These are phyloP conservation scores for Odontamblyopus lacepedii DNA, from an alignment of 2,797 vertebrate species.

Conservation along the genomic window DNA sequence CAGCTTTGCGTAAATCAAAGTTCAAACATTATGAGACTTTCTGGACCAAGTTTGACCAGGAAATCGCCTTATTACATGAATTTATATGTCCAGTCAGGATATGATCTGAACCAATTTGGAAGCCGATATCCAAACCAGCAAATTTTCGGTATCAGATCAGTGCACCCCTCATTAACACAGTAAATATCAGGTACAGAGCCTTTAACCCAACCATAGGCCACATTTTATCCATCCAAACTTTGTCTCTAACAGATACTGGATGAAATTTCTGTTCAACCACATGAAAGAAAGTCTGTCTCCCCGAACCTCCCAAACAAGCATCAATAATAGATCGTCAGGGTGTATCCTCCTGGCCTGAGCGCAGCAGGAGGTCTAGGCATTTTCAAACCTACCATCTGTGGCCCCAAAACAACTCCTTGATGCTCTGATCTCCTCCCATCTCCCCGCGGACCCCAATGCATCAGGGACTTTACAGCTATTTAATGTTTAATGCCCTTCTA, in stretches of 20 bases:
- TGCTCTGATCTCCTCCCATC: slow-evolving; percentile 57
- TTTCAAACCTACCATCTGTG: slow-evolving; percentile 64
- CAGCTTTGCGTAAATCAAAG: too few species aligned
- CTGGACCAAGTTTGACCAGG: too few species aligned
- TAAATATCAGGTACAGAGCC: not conserved
- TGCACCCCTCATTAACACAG: not conserved
- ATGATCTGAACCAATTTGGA: too few species aligned
- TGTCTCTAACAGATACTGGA: slow-evolving; percentile 6
- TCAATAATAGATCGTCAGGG: slow-evolving; percentile 71
- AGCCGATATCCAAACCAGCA: too few species aligned
- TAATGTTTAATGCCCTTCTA: slow-evolving; percentile 77
- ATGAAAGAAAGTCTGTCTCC: slow-evolving; percentile 47
- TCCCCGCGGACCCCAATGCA: slow-evolving; percentile 45
- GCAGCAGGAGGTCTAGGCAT: slow-evolving; percentile 58
- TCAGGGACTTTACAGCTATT: slow-evolving; percentile 74
- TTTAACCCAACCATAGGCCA: not conserved
- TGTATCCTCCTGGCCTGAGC: slow-evolving; percentile 58
- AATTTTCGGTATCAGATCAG: too few species aligned
- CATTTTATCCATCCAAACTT: not conserved
- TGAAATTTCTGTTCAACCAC: slow-evolving; percentile 30
- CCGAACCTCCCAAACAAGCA: slow-evolving; percentile 61
- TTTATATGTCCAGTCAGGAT: too few species aligned
- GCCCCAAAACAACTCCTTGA: slow-evolving; percentile 60
- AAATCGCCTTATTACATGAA: too few species aligned
- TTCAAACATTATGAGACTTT: too few species aligned